Evolutionary conservation across 1,140 invertebrate genomes (phyloP), one percentile per base, ranked within the genome.

Genomic region (Diprion similis): DNA sequence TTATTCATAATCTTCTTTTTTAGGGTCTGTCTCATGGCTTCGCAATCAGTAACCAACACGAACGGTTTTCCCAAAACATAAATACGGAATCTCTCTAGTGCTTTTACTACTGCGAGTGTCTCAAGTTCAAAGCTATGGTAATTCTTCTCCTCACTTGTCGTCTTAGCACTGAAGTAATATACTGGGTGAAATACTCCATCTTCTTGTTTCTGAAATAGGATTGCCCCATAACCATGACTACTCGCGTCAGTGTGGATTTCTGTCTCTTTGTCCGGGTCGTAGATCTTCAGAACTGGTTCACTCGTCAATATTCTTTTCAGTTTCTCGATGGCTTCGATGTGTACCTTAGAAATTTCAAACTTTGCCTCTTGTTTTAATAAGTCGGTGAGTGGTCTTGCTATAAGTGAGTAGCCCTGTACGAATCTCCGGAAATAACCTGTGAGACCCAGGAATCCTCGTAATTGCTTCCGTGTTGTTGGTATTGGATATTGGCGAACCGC

Each of bases 11-110:
- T 79, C 71, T 82, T 85, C 46, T 84, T 85, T 4, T 76, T 72
- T 24, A 81, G 71, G 77, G 81, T 74, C 85, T 81, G 24, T 85
- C 51, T 17, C 15, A 75, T 69, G 8, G 71, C 66, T 19, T 73
- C 17, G 71, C 86, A 88, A 68, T 87, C 87, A 0, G 86, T 88
- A 1, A 86, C 75, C 10, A 90, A 86, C 71, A 86, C 84, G 76
- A 64, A 69, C 68, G 65, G 80, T 75, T 45, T 78, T 18, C 46
- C 74, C 68, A n/a, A 78, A 68, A 73, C 71, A 71, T 67, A 73
- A 2, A 73, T 17, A 8, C 78, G 65, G 71, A 82, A 81, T 48
- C 80, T 80, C 17, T 74, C 73, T 15, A 82, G 67, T 11, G 76
- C 77, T 59, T 80, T 48, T 51, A 81, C 74, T 18, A 78, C 72